Evolutionary conservation across 2,888 invertebrate genomes (phyloP).

Genomic region (Monoplex corrugatus): DNA sequence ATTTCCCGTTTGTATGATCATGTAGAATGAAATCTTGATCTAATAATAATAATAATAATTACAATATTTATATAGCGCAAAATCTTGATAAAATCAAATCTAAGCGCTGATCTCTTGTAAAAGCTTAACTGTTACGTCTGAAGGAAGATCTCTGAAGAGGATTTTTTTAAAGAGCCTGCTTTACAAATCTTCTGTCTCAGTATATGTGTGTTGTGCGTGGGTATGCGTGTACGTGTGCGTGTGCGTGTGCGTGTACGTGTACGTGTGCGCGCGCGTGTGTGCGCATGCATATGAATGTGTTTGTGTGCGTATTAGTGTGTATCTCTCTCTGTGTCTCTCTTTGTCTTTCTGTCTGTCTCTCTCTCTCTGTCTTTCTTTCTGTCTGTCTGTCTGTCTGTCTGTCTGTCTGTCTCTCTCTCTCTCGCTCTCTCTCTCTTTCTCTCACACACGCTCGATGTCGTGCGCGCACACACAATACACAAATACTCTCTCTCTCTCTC

Average conservation of each 20-base stretch:
- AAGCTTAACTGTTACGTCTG: too few species aligned
- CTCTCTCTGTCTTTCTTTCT: not conserved
- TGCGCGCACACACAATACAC: not conserved
- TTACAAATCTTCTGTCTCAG: too few species aligned
- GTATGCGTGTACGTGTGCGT: conserved; percentile 23
- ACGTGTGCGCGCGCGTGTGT: not conserved
- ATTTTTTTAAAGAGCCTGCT: too few species aligned
- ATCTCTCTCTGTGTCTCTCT: not conserved
- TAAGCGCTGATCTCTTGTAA: too few species aligned
- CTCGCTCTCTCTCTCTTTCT: not conserved
- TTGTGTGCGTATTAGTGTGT: not conserved
- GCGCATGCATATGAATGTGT: not conserved
- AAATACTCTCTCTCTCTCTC: not conserved
- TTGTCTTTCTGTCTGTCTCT: not conserved
- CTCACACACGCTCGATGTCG: not conserved
- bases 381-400: not conserved
- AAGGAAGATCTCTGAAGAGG: too few species aligned
- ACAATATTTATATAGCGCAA: too few species aligned
- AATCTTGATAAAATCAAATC: too few species aligned
- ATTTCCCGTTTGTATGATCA: too few species aligned
- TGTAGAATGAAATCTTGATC: too few species aligned
- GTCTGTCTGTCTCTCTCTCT: too few species aligned
- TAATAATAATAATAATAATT: too few species aligned
- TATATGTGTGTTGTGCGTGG: not conserved
- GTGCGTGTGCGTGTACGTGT: conserved; percentile 30